Evolutionary conservation across 30 jellyfish, hydroid and myxozoan genomes (phyloP).

Genomic region (Phacellophora camtschatica): DNA sequence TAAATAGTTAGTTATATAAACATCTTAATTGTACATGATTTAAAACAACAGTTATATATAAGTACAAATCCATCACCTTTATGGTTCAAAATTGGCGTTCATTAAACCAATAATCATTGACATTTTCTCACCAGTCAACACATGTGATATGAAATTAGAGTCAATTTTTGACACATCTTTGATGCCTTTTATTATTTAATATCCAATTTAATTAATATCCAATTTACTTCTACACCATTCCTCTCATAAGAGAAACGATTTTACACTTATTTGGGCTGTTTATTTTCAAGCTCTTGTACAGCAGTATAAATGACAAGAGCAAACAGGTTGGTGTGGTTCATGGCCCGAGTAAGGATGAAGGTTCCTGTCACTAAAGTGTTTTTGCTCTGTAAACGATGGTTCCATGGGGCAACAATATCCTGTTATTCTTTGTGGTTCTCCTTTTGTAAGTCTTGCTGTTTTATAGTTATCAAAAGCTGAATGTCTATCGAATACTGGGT

Average conservation of each 20-base stretch:
- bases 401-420: constrained; percentile 49
- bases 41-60: constrained; percentile 17
- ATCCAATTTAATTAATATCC: background rate
- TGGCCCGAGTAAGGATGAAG: constrained; percentile 28
- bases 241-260: background rate
- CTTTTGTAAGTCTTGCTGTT: constrained; percentile 23
- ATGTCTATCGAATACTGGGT: constrained; percentile 53
- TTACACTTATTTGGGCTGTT: background rate
- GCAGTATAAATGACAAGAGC: constrained; percentile 70
- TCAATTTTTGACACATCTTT: too few species aligned
- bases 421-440: constrained; percentile 45
- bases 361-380: constrained; percentile 13
- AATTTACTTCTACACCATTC: background rate
- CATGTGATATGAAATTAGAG: too few species aligned
- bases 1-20: constrained; percentile 26
- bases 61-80: background rate
- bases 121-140: too few species aligned
- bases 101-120: too few species aligned
- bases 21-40: constrained; percentile 37
- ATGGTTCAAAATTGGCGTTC: background rate
- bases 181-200: background rate
- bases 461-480: constrained; percentile 55
- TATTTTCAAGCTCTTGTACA: constrained; percentile 53
- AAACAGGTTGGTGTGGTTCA: constrained; percentile 44
- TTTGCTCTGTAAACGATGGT: constrained; percentile 60